Evolutionary conservation across 35 echinoderm and acorn worm species (phyloP).

Genomic region (Heliocidaris erythrogramma): DNA sequence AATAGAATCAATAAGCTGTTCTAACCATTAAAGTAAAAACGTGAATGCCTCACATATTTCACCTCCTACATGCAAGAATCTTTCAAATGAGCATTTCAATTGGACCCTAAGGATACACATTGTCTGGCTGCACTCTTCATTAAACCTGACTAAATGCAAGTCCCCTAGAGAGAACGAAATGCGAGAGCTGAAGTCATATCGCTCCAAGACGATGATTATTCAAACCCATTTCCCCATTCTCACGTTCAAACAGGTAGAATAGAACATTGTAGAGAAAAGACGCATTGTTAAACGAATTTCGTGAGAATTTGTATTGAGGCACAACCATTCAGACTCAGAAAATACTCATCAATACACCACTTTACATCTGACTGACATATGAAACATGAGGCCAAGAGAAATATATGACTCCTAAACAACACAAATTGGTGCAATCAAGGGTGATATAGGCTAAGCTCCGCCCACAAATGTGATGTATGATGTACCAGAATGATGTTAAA

Average conservation of each 20-base stretch:
- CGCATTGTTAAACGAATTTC: neutral
- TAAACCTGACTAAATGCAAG: neutral
- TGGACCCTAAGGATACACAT: neutral
- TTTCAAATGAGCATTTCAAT: neutral
- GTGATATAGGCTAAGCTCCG: neutral
- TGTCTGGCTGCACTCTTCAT: neutral
- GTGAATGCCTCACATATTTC: neutral
- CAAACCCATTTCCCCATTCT: neutral
- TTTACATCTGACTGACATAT: neutral
- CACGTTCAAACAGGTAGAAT: neutral
- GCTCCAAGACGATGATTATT: neutral
- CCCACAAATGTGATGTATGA: neutral
- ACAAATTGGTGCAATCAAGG: neutral
- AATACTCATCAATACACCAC: neutral
- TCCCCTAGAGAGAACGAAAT: neutral
- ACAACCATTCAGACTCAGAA: neutral
- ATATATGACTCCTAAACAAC: neutral
- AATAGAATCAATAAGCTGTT: neutral
- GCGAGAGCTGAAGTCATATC: neutral
- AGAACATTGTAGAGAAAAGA: neutral
- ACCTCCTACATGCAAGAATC: neutral
- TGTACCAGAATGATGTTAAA: too few species aligned
- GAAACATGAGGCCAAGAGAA: neutral
- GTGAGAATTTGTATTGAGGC: neutral
- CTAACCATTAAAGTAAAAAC: neutral